Evolutionary conservation across 2,797 vertebrate genomes (phyloP), one percentile per base, ranked within the genome.

Genomic region (Anguilla anguilla): DNA sequence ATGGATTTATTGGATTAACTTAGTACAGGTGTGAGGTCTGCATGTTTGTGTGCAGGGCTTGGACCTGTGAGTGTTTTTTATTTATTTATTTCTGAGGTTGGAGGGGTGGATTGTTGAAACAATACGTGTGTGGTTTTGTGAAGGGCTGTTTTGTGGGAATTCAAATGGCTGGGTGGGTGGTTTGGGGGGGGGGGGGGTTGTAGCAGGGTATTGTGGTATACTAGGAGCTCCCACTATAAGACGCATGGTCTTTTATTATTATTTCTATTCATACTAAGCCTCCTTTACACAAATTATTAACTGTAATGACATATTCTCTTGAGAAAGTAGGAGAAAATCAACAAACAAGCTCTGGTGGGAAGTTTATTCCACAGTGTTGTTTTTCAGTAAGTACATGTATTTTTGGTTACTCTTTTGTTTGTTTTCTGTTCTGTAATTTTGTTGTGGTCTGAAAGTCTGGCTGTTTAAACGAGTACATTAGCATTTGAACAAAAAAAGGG

Each of bases 211-310:
- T 19, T 64, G 17, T 19, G 19, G 61, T 64, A 64, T n/a, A 5
- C 22, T 19, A 64, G 61, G 61, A 64, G 61, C 61, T 64, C 61
- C 3, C n/a, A 64, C 2, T 64, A 22, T 64, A n/a, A 19, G 25
- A 86, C 87, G 88, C 86, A 92, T 85, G 87, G 82, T 86, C 87
- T 86, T 72, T 89, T 89, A 83, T 88, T 88, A 35, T 84, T 86
- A 88, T 85, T 88, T 91, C 82, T 88, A 86, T 92, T 69, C 64
- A 28, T 69, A n/a, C n/a, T 94, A 91, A 92, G 91, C 49, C 77
- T 46, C 39, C 22, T 79, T 72, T 77, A 74, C 67, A 53, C 51
- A 5, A 74, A 49, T 67, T 81, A 81, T 59, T 88, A 79, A 88
- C 61, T 85, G 39, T 13, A 15, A 85, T 81, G 72, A 81, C 53